Evolutionary conservation across 2,888 invertebrate genomes (phyloP), one percentile per base, ranked within the genome.

Genomic region (Drosophila vallismaia): DNA sequence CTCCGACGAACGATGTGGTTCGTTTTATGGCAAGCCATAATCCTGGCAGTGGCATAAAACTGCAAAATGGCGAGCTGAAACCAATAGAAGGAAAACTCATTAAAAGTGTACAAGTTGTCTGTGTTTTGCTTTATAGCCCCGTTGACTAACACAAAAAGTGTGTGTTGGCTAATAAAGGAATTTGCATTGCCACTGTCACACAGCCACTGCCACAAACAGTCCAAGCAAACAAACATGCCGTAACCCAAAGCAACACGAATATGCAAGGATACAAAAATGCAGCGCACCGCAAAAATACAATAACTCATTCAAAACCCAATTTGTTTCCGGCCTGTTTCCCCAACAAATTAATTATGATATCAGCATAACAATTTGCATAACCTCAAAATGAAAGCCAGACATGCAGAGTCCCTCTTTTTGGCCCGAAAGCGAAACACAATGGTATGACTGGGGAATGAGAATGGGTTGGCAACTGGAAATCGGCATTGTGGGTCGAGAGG

Each of bases 301-400:
- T 88, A 82, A 82, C 82, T 88, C 82, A 88, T 88, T 77, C 86
- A 88, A 82, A 86, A 66, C 88, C 88, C 82, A 82, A 82, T 82
- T 88, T 73, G 82, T 82, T 82, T 82, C 82, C 82, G 82, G 86
- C 84, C 82, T 82, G 82, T 88, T 82, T 82, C 82, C 82, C 77
- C 80, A 77, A 73, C 86, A 86, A 84, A 84, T 88, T 84, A 84
- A 84, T 84, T 84, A 88, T 88, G 86, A 85, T 88, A 84, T 88
- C 84, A 87, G 79, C 82, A 84, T 76, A 88, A 84, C 82, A 84
- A 88, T 84, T 84, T 84, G 88, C 88, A 84, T 84, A 88, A 78
- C 84, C 87, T 78, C 88, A 87, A 87, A 88, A 80, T 70, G 77
- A 83, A 86, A 73, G 80, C 63, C 88, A 73, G 58, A 67, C 84